phyloP scores from a whole-genome alignment of 2,797 vertebrate species.

The Netta rufina region DNA sequence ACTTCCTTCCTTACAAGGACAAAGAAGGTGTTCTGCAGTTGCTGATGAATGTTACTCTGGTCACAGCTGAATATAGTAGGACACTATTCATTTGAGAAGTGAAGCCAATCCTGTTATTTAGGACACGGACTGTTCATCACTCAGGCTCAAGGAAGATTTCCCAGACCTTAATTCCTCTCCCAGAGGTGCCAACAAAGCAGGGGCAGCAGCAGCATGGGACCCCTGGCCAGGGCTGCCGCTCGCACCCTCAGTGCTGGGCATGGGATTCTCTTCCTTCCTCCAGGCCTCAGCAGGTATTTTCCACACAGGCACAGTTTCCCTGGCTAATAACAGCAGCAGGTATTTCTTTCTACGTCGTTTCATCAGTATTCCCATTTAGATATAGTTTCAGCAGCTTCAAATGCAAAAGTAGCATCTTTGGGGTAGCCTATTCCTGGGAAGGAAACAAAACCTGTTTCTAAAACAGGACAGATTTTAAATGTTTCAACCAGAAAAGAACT shows the following conservation, averaged over 20 bases:
- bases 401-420: not conserved
- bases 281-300: not conserved
- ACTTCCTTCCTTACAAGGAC: slow-evolving; percentile 30
- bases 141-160: not conserved
- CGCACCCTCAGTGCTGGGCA: not conserved
- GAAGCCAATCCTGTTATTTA: slow-evolving; percentile 52
- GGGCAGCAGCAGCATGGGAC: not conserved
- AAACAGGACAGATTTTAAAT: not conserved
- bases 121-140: slow-evolving; percentile 26
- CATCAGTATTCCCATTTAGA: not conserved
- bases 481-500: not conserved
- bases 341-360: not conserved
- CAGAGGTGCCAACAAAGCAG: not conserved
- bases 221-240: not conserved
- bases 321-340: not conserved
- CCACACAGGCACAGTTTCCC: not conserved
- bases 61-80: slow-evolving; percentile 35
- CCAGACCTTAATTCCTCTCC: slow-evolving; percentile 16
- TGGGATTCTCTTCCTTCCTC: not conserved
- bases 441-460: not conserved
- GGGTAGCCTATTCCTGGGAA: not conserved
- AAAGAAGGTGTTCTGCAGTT: slow-evolving; percentile 54
- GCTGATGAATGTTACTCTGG: slow-evolving; percentile 49
- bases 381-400: not conserved
- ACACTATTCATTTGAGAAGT: slow-evolving; percentile 29